phyloP scores from a whole-genome alignment of 1,140 invertebrate genomes.

The Delia radicum region DNA sequence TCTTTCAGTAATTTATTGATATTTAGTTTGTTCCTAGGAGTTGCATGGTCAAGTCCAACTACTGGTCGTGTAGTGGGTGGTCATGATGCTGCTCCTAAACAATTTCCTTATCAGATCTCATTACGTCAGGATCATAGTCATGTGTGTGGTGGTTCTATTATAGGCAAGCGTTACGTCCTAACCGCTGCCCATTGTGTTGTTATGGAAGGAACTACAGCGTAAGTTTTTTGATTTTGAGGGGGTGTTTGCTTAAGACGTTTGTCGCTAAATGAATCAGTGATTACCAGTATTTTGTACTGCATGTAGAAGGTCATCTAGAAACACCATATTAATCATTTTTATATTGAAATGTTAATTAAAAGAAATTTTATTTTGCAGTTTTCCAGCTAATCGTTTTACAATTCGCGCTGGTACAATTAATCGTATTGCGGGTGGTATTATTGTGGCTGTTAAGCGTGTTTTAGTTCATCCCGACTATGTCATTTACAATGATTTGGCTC shows the following conservation, averaged over 20 bases:
- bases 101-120: slow-evolving; percentile 56
- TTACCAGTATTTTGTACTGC: no score
- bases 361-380: neutral
- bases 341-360: neutral
- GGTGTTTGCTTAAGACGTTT: no score
- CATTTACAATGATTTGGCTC: slow-evolving; percentile 57
- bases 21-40: neutral
- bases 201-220: slow-evolving; percentile 39
- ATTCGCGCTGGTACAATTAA: slow-evolving; percentile 41
- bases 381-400: slow-evolving; percentile 16
- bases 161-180: slow-evolving; percentile 55
- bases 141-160: slow-evolving; percentile 60
- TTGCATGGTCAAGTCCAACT: neutral
- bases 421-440: slow-evolving; percentile 38
- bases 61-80: slow-evolving; percentile 55
- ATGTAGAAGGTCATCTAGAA: no score
- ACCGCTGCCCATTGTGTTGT: slow-evolving; percentile 59
- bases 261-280: no score
- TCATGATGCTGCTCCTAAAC: slow-evolving; percentile 36
- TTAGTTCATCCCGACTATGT: slow-evolving; percentile 53
- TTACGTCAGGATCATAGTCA: slow-evolving; percentile 45
- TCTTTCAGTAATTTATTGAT: neutral
- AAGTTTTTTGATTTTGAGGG: slow-evolving; percentile 6
- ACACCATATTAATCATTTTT: no score
- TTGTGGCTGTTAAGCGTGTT: slow-evolving; percentile 33